Conservation (phyloP, 53 echinoderm and acorn worm species). For the Patiria pectinifera region DNA sequence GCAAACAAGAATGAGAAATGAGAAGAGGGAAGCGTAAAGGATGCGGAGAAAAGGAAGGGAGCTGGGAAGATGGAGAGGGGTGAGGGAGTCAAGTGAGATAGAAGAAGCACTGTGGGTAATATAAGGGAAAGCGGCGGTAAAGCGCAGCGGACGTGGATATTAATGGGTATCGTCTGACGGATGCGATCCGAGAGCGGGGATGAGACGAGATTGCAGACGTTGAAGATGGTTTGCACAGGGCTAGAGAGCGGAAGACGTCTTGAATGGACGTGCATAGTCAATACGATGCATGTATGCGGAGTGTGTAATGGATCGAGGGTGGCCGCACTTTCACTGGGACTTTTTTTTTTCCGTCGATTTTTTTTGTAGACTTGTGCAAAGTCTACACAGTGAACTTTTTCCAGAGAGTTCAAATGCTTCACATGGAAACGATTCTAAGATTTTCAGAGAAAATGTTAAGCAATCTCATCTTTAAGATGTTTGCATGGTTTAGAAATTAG, state of each 20-base stretch:
- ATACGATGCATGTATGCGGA: not conserved
- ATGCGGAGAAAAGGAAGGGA: not conserved
- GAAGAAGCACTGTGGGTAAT: not conserved
- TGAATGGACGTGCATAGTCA: not conserved
- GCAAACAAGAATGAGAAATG: constrained; percentile 31
- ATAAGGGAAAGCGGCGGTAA: not conserved
- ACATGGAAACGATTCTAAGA: no score
- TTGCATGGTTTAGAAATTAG: no score
- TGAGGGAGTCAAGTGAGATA: not conserved
- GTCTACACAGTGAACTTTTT: no score
- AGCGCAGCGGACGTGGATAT: not conserved
- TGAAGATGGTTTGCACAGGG: not conserved
- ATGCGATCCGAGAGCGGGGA: not conserved
- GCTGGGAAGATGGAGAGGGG: not conserved
- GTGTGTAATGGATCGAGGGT: not conserved
- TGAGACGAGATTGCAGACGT: not conserved
- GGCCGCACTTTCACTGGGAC: not conserved
- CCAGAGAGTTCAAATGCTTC: no score
- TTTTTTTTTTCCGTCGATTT: not conserved
- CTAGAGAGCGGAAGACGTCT: not conserved
- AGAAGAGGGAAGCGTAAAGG: not conserved
- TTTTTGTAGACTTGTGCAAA: no score
- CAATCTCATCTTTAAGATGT: no score
- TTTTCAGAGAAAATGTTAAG: no score
- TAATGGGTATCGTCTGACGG: not conserved